These are phyloP conservation scores for Drosophila nikananu DNA, from an alignment of 1,140 invertebrate species.

Conservation along the genomic window DNA sequence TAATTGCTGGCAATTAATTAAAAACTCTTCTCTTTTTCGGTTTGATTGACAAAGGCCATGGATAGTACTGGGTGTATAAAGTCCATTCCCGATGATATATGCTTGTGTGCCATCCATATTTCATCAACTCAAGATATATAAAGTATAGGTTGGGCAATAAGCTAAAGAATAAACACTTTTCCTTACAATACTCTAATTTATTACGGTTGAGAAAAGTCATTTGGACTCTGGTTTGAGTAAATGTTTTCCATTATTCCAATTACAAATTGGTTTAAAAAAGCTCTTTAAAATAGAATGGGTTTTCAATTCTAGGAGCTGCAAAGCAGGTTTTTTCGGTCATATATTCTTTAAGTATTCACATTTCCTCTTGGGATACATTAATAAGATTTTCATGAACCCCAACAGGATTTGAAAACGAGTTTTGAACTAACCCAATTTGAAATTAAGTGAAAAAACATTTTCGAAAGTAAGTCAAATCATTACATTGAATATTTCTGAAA, in stretches of 20 bases:
- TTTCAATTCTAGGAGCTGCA: no score
- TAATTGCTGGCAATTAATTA: slow-evolving; percentile 74
- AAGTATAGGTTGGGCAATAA: slow-evolving; percentile 1
- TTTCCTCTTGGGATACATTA: no score
- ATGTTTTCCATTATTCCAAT: background rate
- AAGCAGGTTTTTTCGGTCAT: no score
- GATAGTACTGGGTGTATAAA: slow-evolving; percentile 37
- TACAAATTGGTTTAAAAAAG: background rate
- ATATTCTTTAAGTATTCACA: no score
- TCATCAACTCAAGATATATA: background rate
- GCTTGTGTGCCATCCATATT: background rate
- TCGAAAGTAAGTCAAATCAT: no score
- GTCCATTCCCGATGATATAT: slow-evolving; percentile 6
- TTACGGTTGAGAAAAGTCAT: background rate
- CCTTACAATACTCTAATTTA: background rate
- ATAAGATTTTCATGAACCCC: no score
- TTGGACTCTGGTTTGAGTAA: background rate
- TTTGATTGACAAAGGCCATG: slow-evolving; percentile 14
- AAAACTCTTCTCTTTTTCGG: slow-evolving; percentile 1
- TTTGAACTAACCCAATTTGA: no score
- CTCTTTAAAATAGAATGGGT: no score
- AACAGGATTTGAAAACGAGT: no score
- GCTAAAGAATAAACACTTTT: slow-evolving; percentile 3
- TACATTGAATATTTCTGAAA: no score
- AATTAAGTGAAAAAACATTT: no score